Evolutionary conservation across 2,113 vertebrate species (phyloP).

Genomic region (Xiphophorus couchianus): DNA sequence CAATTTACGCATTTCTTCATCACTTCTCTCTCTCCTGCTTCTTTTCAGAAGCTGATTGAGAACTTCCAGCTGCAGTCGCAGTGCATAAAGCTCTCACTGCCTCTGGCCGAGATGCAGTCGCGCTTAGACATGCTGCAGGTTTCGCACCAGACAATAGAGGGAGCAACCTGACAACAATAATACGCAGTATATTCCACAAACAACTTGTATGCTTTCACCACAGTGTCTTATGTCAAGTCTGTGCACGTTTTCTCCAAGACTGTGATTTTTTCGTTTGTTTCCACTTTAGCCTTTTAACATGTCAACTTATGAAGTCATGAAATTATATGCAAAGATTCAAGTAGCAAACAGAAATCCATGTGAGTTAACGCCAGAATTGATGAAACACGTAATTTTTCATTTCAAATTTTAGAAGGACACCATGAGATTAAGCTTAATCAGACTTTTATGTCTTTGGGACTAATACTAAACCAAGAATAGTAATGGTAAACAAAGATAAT

Average conservation of each 20-base stretch:
- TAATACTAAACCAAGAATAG: not conserved
- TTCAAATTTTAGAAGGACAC: not conserved
- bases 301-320: constrained; percentile 20
- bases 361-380: constrained; percentile 2
- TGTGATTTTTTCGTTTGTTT: not conserved
- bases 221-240: constrained; percentile 27
- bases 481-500: not conserved
- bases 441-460: constrained; percentile 12
- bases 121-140: constrained; percentile 70
- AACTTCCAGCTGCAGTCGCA: constrained; percentile 69
- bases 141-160: constrained; percentile 76
- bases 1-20: not conserved
- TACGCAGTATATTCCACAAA: not conserved
- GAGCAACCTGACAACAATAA: constrained; percentile 59
- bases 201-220: constrained; percentile 1
- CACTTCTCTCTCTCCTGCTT: constrained; percentile 11
- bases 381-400: not conserved
- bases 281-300: constrained; percentile 3
- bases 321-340: constrained; percentile 4
- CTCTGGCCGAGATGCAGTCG: constrained; percentile 51
- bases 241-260: constrained; percentile 12
- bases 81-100: constrained; percentile 20
- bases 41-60: constrained; percentile 72
- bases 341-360: constrained; percentile 33
- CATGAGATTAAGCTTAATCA: constrained; percentile 9